Evolutionary conservation across 2,113 vertebrate genomes (phyloP).

Genomic region (Coturnix japonica): DNA sequence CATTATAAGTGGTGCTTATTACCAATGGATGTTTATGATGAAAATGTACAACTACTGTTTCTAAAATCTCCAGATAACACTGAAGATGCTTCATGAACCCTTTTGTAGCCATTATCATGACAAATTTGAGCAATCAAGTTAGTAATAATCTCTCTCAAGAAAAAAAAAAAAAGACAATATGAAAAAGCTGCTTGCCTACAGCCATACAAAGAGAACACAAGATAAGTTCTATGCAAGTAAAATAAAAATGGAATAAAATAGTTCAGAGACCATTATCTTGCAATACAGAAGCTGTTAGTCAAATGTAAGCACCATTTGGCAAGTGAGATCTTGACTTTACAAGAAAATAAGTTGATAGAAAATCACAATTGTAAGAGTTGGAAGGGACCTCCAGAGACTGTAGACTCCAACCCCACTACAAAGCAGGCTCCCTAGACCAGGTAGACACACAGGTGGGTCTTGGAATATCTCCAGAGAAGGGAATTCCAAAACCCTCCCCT

Average conservation of each 20-base stretch:
- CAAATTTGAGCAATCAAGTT: not conserved
- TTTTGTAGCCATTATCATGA: not conserved
- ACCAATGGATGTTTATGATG: not conserved
- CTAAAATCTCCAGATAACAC: not conserved
- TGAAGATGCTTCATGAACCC: not conserved
- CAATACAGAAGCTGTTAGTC: not conserved
- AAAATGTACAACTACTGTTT: not conserved
- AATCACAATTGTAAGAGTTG: not conserved
- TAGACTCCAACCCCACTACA: too few species aligned
- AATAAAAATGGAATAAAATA: not conserved
- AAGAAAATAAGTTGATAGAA: not conserved
- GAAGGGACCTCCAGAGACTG: too few species aligned
- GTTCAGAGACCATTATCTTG: not conserved
- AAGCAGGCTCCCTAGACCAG: too few species aligned
- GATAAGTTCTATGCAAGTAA: not conserved
- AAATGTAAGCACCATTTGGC: not conserved
- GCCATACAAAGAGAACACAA: not conserved
- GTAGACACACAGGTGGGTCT: too few species aligned
- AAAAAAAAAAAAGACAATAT: not conserved
- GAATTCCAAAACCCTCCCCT: too few species aligned
- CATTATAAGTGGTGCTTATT: not conserved
- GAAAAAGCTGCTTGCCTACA: not conserved
- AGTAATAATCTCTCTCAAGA: not conserved
- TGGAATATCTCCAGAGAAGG: too few species aligned
- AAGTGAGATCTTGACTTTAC: not conserved